Conservation (phyloP, 1,140 invertebrate species). For the Diuraphis noxia region DNA sequence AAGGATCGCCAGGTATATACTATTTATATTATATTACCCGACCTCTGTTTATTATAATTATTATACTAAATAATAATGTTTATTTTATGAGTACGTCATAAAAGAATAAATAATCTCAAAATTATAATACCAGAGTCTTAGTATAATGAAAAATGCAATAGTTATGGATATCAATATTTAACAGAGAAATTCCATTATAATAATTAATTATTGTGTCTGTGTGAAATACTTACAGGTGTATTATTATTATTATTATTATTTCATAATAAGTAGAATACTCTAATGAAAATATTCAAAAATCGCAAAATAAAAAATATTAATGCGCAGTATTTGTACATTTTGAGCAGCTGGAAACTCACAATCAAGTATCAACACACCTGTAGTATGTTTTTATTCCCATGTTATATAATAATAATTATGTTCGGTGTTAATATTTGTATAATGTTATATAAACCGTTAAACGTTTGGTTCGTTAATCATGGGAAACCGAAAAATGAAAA, state of each 20-base stretch:
- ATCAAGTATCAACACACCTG: slow-evolving; percentile 9
- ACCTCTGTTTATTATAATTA: neutral
- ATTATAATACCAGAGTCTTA: neutral
- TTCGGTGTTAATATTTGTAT: neutral
- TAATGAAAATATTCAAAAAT: neutral
- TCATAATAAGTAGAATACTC: neutral
- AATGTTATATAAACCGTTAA: neutral
- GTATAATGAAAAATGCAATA: slow-evolving; percentile 1
- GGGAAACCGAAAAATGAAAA: slow-evolving; percentile 46
- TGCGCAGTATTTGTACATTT: neutral
- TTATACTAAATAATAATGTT: neutral
- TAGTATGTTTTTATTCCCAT: neutral
- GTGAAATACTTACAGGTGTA: slow-evolving; percentile 26
- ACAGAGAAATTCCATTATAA: slow-evolving; percentile 13
- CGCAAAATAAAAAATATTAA: neutral
- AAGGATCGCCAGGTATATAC: too few species aligned
- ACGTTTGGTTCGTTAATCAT: slow-evolving; percentile 17
- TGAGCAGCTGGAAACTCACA: neutral
- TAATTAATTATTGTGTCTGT: too few species aligned
- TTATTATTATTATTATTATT: too few species aligned
- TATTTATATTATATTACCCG: too few species aligned
- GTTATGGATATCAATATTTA: neutral
- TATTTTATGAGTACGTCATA: neutral
- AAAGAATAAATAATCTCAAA: neutral
- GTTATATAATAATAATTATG: neutral